Base-by-base conservation (phyloP, 1,140 invertebrate species). In the Camponotus pennsylvanicus region DNA sequence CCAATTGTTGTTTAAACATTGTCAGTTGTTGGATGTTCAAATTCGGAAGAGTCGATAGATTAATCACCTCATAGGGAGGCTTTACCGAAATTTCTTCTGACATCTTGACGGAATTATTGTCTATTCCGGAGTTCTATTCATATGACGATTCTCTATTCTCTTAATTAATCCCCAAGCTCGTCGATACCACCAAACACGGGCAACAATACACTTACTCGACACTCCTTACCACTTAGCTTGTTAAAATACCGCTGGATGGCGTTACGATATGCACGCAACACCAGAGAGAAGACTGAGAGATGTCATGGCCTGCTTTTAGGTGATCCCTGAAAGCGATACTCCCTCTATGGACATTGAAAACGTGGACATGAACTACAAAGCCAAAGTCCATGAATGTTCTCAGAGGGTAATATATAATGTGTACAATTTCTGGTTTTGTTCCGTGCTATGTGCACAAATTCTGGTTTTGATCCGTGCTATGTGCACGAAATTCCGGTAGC, bases 1-100 rank as follows among this genome's bases (percentile, higher is more conserved):
- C 98, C 75, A 99, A 95, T 96, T 98, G 98, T 88, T 98, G 97
- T 94, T 98, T 98, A 15, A 98, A 94, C 91, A 97, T 96, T 87
- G 97, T 96, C 89, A 99, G 96, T 94, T 98, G 98, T 86, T 96
- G 96, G n/a, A 98, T 92, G 94, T 96, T 97, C 89, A 98, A 95
- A 90, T 97, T 97, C 13, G 96, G 96, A 86, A 98, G 95, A 95
- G 98, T 97, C 11, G 96, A 96, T 86, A 98, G 95, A 95, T 98
- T 97, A 85, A 98, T 96, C 95, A 97, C 96, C 87, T 97, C 97
- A 95, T 32, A 96, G 96, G 55, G 95, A 95, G 96, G 96, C 32
- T 95, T 95, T 77, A 96, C 92, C 7, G 96, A 96, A 92, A 96
- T 95, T 90, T 96, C 95, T 55, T 82, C 69, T 66, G 96, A 95